Conservation (phyloP, 2,797 vertebrate genomes). For the Otus scops region DNA sequence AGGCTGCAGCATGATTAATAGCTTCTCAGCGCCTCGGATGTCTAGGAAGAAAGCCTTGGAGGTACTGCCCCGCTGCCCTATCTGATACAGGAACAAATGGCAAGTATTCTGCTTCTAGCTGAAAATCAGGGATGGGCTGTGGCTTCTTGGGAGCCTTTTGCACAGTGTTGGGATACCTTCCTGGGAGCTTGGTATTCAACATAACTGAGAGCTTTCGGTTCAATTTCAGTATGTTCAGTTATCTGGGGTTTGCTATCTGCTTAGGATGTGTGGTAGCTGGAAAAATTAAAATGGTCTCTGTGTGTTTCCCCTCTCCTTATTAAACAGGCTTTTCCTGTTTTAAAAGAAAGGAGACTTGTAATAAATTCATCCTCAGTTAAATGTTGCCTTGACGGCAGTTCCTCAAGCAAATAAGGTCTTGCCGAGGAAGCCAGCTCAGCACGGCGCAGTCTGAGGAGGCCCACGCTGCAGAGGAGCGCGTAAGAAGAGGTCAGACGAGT, state of each 20-base stretch:
- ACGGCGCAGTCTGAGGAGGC: neutral
- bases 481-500: neutral
- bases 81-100: neutral
- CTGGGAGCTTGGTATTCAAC: neutral
- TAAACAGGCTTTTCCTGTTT: slow-evolving; percentile 60
- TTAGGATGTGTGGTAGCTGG: neutral
- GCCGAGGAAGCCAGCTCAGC: neutral
- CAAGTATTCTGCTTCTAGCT: neutral
- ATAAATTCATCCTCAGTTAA: slow-evolving; percentile 18
- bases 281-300: neutral
- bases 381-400: slow-evolving; percentile 26
- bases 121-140: fast-evolving
- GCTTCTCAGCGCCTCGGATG: neutral
- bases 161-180: fast-evolving
- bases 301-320: slow-evolving; percentile 8
- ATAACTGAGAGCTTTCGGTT: neutral
- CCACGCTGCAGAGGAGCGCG: neutral
- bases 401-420: neutral
- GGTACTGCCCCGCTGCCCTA: neutral
- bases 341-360: neutral
- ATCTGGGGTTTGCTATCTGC: neutral
- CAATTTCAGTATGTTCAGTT: neutral
- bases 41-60: slow-evolving; percentile 21
- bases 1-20: neutral
- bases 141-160: neutral